Evolutionary conservation across 1,140 invertebrate species (phyloP), one percentile per base, ranked within the genome.

Genomic region (Ceratosolen solmsi): DNA sequence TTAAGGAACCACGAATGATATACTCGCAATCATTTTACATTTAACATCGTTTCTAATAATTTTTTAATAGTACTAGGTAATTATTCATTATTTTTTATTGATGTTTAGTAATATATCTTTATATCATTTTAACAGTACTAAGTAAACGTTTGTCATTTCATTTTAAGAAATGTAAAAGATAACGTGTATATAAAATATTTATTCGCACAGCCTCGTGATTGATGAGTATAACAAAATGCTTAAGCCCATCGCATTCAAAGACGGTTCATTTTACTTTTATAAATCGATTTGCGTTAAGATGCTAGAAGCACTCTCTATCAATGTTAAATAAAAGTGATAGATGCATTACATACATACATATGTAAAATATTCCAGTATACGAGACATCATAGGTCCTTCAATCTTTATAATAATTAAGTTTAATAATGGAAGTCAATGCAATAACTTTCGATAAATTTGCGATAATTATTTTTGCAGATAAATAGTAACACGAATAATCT

Each of bases 191-290:
- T 83, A 83, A 80, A 82, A 77, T 58, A 76, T 80, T 82, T 65
- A 71, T 80, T 76, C 38, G 73, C 84, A 85, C 84, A 85, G 82
- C 84, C 84, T 83, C 80, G 65, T 79, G 82, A 85, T 83, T 83
- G 82, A 82, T 83, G 77, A 85, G 82, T 85, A 79, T 79, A 83
- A 83, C 60, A 79, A 83, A 83, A 79, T 83, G 82, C 63, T 79
- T 49, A 79, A 82, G 75, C 80, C 56, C 75, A 73, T 78, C 36
- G 68, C 68, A 72, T 82, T 78, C 58, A 72, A 73, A 78, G 60
- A 81, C 27, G 68, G 63, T 58, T 60, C 49, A 78, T 65, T 78
- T 72, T 70, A 73, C 3, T 72, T 72, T 76, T 38, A 58, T 71
- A 76, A 9, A 71, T 70, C 30, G n/a, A 81, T 74, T 82, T 49